Conservation (phyloP, 2,113 vertebrate genomes). For the Corvus moneduloides region DNA sequence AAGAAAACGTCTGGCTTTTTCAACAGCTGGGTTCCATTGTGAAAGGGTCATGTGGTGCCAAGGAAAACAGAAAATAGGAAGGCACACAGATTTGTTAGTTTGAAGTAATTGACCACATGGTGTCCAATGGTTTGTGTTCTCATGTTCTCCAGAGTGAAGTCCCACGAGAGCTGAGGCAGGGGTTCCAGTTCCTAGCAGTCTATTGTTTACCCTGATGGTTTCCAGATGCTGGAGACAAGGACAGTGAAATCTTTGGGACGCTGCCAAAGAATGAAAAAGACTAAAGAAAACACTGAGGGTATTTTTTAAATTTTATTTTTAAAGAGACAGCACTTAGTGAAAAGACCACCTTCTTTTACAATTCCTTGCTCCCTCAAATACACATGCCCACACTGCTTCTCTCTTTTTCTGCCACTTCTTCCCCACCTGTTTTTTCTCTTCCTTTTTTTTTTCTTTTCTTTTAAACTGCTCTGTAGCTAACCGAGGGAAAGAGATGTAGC, state of each 20-base stretch:
- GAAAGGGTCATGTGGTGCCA: slow-evolving; percentile 75
- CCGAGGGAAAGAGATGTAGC: background rate
- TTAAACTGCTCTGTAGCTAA: background rate
- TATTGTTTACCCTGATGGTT: slow-evolving; percentile 95
- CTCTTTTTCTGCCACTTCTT: background rate
- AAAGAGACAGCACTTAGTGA: slow-evolving; percentile 30
- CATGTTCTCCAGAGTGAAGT: slow-evolving; percentile 80
- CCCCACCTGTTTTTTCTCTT: background rate
- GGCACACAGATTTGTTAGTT: slow-evolving; percentile 81
- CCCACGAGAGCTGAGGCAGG: slow-evolving; percentile 81
- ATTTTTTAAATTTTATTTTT: slow-evolving; percentile 56
- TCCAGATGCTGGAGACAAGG: slow-evolving; percentile 90
- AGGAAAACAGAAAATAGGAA: slow-evolving; percentile 84
- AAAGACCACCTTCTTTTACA: background rate
- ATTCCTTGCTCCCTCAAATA: background rate
- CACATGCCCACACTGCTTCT: background rate
- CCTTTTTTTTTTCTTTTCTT: background rate
- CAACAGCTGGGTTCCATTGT: slow-evolving; percentile 79
- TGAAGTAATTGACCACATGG: slow-evolving; percentile 84
- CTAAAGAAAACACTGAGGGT: slow-evolving; percentile 75
- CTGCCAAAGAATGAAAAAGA: slow-evolving; percentile 78
- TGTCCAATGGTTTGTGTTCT: slow-evolving; percentile 80
- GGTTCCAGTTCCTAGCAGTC: slow-evolving; percentile 84
- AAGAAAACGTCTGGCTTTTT: slow-evolving; percentile 52
- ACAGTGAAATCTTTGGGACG: slow-evolving; percentile 80